These are phyloP conservation scores for Melinaea marsaeus DNA, from an alignment of 2,888 invertebrate species.

Conservation along the genomic window DNA sequence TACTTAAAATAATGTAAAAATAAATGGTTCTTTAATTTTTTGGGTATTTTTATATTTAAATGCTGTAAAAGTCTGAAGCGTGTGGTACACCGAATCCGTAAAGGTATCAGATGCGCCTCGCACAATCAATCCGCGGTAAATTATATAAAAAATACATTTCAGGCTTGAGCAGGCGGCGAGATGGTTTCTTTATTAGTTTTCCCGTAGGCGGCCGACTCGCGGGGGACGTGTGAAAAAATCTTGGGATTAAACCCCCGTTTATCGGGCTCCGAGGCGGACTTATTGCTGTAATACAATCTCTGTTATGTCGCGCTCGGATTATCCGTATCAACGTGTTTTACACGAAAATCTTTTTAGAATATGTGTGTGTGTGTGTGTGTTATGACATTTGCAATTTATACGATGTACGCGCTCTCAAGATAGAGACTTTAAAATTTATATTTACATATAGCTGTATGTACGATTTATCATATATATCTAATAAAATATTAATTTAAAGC, in stretches of 20 bases:
- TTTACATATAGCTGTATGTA: not conserved
- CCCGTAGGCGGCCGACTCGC: constrained; percentile 54
- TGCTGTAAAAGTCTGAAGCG: no score
- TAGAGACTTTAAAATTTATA: not conserved
- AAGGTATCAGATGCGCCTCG: constrained; percentile 54
- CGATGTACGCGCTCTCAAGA: not conserved
- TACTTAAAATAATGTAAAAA: no score
- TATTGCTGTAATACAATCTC: constrained; percentile 75
- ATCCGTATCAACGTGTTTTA: constrained; percentile 61
- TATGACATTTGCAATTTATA: constrained; percentile 14
- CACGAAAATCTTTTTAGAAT: constrained; percentile 41
- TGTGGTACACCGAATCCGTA: constrained; percentile 20
- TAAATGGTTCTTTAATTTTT: no score
- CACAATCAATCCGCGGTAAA: constrained; percentile 74
- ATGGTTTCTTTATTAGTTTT: constrained; percentile 79
- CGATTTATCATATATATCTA: not conserved
- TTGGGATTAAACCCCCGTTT: constrained; percentile 70
- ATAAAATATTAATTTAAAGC: not conserved
- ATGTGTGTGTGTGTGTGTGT: constrained; percentile 27
- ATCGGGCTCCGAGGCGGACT: constrained; percentile 64
- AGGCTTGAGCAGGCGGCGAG: constrained; percentile 74
- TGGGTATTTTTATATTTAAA: no score
- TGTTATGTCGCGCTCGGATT: constrained; percentile 72
- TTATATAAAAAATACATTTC: constrained; percentile 80
- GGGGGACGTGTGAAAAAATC: constrained; percentile 75